Conservation (phyloP, 2,888 invertebrate species). For the Augochlorella aurata region DNA sequence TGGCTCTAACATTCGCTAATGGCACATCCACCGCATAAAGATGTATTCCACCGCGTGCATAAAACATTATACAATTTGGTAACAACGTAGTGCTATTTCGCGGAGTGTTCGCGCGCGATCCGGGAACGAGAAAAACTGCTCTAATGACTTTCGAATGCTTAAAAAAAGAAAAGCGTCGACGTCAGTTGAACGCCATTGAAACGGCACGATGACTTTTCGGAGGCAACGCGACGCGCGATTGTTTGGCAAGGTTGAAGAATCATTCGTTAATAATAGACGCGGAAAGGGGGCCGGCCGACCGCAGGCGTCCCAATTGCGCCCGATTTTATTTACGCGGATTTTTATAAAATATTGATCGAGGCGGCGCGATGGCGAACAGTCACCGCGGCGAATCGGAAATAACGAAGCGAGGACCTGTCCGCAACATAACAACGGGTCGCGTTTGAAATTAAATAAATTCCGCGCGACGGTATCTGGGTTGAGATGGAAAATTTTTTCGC, state of each 20-base stretch:
- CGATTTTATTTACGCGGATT: conserved; percentile 50
- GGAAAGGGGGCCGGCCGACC: background rate
- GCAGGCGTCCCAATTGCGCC: conserved; percentile 31
- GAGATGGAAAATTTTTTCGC: background rate
- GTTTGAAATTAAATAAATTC: conserved; percentile 23
- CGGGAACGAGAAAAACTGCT: background rate
- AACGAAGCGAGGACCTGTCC: conserved; percentile 25
- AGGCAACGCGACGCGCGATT: background rate
- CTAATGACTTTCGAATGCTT: background rate
- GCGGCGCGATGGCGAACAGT: conserved; percentile 34
- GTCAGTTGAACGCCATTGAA: background rate
- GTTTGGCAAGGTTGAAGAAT: background rate
- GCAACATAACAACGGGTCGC: conserved; percentile 17
- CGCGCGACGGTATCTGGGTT: conserved; percentile 14
- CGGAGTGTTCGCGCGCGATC: background rate
- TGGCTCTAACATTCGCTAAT: too few species aligned
- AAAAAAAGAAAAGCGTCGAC: background rate
- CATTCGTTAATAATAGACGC: background rate
- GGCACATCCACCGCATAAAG: too few species aligned
- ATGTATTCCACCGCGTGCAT: too few species aligned
- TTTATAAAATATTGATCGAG: conserved; percentile 47
- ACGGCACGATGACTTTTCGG: background rate
- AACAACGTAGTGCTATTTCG: too few species aligned
- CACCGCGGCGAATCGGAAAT: conserved; percentile 32
- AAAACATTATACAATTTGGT: too few species aligned